Conservation (phyloP, 2,888 invertebrate genomes). For the Pseudanteris insignis region DNA sequence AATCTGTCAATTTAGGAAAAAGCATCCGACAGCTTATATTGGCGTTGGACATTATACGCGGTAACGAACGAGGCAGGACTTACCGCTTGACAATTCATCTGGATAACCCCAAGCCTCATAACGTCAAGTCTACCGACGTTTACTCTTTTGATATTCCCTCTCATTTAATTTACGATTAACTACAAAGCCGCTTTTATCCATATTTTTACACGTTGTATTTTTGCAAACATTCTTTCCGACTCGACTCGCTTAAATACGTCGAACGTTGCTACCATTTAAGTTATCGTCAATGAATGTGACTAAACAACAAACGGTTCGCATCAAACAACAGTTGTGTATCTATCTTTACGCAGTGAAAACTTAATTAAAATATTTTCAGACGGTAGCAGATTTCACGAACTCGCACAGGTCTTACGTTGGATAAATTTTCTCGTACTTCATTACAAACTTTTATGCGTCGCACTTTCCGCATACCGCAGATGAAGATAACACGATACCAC, state of each 20-base stretch:
- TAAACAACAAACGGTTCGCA: too few species aligned
- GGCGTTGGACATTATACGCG: conserved; percentile 62
- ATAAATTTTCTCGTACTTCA: conserved; percentile 18
- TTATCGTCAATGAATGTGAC: too few species aligned
- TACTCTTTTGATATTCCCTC: conserved; percentile 49
- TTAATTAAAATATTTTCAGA: conserved; percentile 26
- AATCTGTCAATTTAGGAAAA: conserved; percentile 66
- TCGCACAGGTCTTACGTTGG: conserved; percentile 4
- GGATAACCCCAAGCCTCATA: conserved; percentile 53
- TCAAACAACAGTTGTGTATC: too few species aligned
- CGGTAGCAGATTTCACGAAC: conserved; percentile 8
- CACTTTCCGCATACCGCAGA: too few species aligned
- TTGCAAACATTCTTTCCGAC: conserved; percentile 13
- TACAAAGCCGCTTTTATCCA: conserved; percentile 35
- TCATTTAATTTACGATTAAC: conserved; percentile 49
- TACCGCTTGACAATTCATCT: conserved; percentile 60
- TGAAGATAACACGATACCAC: background rate
- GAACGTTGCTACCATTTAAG: too few species aligned
- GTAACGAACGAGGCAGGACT: conserved; percentile 55
- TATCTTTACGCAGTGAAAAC: conserved; percentile 3
- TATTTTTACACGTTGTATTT: conserved; percentile 23
- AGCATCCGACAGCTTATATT: conserved; percentile 64
- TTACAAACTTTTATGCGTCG: conserved; percentile 15
- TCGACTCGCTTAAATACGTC: too few species aligned
- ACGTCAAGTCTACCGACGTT: conserved; percentile 48